Conservation (phyloP, 2,113 vertebrate species). For the Pelecanus crispus region DNA sequence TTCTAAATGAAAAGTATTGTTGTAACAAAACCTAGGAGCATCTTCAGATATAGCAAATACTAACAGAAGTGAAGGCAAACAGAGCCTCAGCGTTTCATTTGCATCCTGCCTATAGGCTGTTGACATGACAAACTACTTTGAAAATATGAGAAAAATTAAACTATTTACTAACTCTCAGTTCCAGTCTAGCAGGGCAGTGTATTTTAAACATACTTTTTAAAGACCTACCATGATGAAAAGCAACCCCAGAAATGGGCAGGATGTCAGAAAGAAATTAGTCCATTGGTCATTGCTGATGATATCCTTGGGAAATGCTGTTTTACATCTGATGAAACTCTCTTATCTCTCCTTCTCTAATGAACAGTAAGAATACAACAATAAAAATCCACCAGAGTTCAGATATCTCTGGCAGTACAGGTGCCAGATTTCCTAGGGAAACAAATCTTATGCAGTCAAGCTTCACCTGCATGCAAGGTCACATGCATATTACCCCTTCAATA, state of each 20-base stretch:
- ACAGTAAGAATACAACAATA: not conserved
- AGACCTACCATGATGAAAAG: constrained; percentile 28
- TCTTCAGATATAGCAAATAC: constrained; percentile 56
- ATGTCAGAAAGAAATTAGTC: not conserved
- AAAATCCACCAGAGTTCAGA: not conserved
- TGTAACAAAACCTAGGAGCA: constrained; percentile 62
- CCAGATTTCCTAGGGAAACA: not conserved
- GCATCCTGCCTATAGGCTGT: not conserved
- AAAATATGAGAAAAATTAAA: constrained; percentile 66
- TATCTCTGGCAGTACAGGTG: not conserved
- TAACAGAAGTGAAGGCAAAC: constrained; percentile 44
- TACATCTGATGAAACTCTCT: not conserved
- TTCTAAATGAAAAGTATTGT: constrained; percentile 65
- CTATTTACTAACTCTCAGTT: constrained; percentile 55
- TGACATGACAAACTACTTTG: constrained; percentile 53
- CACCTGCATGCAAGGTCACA: not conserved
- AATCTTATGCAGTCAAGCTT: not conserved
- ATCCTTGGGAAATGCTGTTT: not conserved
- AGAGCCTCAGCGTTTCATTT: not conserved
- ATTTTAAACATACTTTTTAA: constrained; percentile 49
- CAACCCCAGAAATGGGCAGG: not conserved
- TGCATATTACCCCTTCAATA: not conserved
- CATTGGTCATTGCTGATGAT: not conserved
- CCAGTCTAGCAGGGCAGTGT: constrained; percentile 24
- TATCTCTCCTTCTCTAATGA: not conserved